Conservation (phyloP, 2,797 vertebrate species). For the Aotus griseimembra region DNA sequence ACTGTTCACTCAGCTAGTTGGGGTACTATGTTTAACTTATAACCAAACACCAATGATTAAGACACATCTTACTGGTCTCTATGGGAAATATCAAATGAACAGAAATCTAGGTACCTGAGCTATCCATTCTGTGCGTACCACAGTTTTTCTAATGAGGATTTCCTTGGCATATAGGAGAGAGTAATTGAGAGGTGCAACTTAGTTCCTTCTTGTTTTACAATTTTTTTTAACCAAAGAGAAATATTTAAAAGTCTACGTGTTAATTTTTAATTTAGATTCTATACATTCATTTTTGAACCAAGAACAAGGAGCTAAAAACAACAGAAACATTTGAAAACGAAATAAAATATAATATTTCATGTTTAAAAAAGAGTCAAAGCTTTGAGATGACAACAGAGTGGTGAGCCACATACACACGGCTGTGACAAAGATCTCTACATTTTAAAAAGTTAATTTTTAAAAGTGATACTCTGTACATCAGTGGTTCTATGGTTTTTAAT, state of each 20-base stretch:
- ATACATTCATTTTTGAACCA: not conserved
- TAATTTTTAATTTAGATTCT: not conserved
- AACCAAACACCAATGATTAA: not conserved
- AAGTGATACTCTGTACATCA: not conserved
- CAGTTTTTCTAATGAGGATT: not conserved
- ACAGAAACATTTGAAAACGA: not conserved
- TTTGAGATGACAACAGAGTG: not conserved
- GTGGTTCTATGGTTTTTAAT: not conserved
- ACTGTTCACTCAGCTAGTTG: not conserved
- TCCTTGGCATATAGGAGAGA: not conserved
- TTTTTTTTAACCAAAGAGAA: not conserved
- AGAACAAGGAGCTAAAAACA: not conserved
- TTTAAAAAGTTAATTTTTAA: not conserved
- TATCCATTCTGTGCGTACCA: not conserved
- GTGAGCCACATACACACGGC: not conserved
- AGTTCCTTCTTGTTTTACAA: not conserved
- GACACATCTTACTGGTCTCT: not conserved
- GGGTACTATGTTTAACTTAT: not conserved
- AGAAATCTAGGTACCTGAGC: not conserved
- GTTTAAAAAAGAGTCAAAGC: not conserved
- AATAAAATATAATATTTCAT: not conserved
- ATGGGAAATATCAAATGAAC: not conserved
- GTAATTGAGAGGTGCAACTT: not conserved
- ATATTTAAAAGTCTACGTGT: not conserved
- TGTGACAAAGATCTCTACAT: not conserved